Evolutionary conservation across 30 jellyfish, hydroid and myxozoan species (phyloP), one percentile per base, ranked within the genome.

Genomic region (Hydractinia symbiolongicarpus): DNA sequence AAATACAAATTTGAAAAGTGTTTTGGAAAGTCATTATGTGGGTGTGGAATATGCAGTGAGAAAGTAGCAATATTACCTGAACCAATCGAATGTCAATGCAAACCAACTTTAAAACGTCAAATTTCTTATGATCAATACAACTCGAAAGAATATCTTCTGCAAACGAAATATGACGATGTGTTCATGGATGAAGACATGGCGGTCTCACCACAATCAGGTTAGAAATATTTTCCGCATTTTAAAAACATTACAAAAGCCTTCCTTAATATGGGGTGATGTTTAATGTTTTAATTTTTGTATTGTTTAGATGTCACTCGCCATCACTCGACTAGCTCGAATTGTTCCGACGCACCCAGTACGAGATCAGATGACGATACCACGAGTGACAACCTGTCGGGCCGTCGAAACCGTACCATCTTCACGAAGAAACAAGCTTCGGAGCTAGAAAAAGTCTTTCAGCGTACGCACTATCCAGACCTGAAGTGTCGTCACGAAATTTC

Each of bases 351-450:
- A 53, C 80, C 53, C n/a, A 71, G 80, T 6, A 30, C 53, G n/a
- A 55, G 80, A 15, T 71, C 80, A 20, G 80, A 71, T 19, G 80
- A 71, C 30, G 80, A 71, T 9, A 60, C 60, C 9, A 20, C 60
- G 7, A 8, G 40, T 20, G 61, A 30, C 0, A 20, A 7, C 66
- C 60, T 15, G 51, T 58, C 55, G 30, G 80, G 80, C 51, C 55
- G 90, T 51, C 89, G 98, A 61, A 95, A 91, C 74, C 85, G 98
- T 10, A 91, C 98, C 13, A 91, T 91, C 16, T 91, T 91, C 77
- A 81, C 95, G 8, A 86, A 83, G 16, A 86, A 84, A 57, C 98
- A 91, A 72, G 82, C 91, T 55, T 87, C 66, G 13, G 93, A 86
- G 30, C 67, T 91, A 16, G 98, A 91, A 53, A 84, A 86, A 67